These are phyloP conservation scores for Heliangelus exortis DNA, from an alignment of 2,797 vertebrate species.

Conservation along the genomic window DNA sequence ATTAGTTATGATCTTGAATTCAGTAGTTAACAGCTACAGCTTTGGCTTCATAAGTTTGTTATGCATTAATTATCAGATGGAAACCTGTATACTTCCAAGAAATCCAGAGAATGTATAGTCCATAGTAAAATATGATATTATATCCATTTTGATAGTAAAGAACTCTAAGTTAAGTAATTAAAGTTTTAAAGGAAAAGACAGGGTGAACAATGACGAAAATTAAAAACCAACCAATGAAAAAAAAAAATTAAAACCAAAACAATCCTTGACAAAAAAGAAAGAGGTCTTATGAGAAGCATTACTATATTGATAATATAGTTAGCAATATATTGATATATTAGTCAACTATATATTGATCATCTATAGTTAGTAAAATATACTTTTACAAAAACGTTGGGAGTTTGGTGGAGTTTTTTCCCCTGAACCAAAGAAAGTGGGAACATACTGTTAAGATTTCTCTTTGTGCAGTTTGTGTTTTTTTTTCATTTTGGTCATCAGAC, in stretches of 20 bases:
- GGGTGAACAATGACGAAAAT: fast-evolving
- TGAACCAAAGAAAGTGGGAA: background rate
- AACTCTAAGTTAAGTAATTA: background rate
- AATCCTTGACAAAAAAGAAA: background rate
- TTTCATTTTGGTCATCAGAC: background rate
- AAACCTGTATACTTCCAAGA: background rate
- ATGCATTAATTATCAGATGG: background rate
- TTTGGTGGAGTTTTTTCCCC: fast-evolving
- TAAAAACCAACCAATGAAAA: background rate
- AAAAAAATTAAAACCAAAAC: background rate
- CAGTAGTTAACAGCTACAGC: background rate
- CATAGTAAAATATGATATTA: background rate
- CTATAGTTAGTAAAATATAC: background rate
- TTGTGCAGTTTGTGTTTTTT: too few species aligned
- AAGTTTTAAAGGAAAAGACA: background rate
- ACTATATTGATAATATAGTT: too few species aligned
- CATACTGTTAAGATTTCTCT: background rate
- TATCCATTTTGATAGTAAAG: background rate
- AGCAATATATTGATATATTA: too few species aligned
- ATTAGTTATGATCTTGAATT: background rate
- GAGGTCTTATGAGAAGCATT: too few species aligned
- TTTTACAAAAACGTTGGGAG: background rate
- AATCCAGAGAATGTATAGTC: too few species aligned
- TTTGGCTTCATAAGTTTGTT: background rate
- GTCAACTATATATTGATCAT: too few species aligned